A percentile compares a stretch with the other conserved stretches of the same genome.
These are phyloP conservation scores for Sphenodon punctatus DNA, from an alignment of 2,797 vertebrate genomes.

Conservation along the genomic window DNA sequence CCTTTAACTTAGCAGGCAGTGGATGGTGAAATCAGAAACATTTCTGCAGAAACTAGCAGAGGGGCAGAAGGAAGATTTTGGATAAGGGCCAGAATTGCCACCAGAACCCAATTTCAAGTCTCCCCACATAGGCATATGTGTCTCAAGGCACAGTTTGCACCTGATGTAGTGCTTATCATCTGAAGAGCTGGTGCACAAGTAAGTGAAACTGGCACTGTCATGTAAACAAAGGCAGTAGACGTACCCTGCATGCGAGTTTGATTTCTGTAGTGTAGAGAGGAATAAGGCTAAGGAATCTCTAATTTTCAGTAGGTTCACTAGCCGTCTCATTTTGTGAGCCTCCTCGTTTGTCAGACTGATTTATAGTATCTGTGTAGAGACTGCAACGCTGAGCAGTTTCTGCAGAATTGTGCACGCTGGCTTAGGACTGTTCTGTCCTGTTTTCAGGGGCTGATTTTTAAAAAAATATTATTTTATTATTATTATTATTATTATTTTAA, in stretches of 20 bases:
- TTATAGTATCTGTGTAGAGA: neutral
- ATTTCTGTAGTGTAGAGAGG: neutral
- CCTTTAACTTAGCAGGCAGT: neutral
- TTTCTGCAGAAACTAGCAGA: slow-evolving; percentile 47
- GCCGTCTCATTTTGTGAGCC: fast-evolving
- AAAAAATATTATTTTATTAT: too few relatives aligned
- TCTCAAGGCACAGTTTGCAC: neutral
- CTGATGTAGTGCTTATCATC: neutral
- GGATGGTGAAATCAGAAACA: slow-evolving; percentile 43
- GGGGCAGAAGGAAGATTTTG: slow-evolving; percentile 37
- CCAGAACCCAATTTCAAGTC: neutral
- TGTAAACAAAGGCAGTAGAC: neutral
- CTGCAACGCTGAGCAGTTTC: neutral
- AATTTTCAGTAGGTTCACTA: fast-evolving
- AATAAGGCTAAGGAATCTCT: neutral
- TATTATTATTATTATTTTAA: too few relatives aligned
- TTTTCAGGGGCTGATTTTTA: slow-evolving; percentile 35
- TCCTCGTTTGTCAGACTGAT: fast-evolving
- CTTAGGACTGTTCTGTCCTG: neutral
- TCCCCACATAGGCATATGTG: neutral
- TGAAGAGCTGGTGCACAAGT: neutral
- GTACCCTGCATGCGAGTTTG: fast-evolving
- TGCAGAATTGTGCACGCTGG: neutral
- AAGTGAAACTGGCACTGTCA: neutral
- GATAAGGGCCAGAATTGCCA: neutral